These are phyloP conservation scores for Eulithis testata DNA, from an alignment of 2,888 invertebrate species.

Conservation along the genomic window DNA sequence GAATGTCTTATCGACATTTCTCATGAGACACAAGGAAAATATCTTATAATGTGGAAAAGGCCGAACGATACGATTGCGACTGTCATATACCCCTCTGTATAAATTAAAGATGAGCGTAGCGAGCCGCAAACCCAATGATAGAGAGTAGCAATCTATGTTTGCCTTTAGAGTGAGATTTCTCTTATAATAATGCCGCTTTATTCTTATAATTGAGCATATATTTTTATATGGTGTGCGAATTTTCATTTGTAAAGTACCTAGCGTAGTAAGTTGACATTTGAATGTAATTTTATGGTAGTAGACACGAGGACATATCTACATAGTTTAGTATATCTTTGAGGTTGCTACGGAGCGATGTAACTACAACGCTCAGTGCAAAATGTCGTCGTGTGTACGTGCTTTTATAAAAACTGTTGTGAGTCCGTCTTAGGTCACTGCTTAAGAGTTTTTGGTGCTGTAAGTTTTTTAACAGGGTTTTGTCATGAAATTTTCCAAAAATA, in stretches of 20 bases:
- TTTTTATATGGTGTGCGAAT: conserved; percentile 50
- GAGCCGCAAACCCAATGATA: neutral
- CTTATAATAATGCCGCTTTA: conserved; percentile 44
- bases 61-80: no score
- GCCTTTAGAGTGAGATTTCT: conserved; percentile 8
- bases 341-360: no score
- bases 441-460: conserved; percentile 15
- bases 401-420: neutral
- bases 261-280: neutral
- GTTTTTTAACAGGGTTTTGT: conserved; percentile 13
- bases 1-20: no score
- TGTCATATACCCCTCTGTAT: no score
- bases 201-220: conserved; percentile 49
- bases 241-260: conserved; percentile 28
- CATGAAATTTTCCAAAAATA: neutral
- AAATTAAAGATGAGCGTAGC: neutral
- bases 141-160: conserved; percentile 7
- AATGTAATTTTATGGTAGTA: neutral
- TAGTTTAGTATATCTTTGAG: no score
- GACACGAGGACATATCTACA: no score
- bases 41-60: no score
- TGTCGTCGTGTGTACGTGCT: neutral
- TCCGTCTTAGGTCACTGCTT: neutral
- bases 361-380: no score
- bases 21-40: no score